phyloP scores from a whole-genome alignment of 2,888 invertebrate species.

The Villa cingulata region DNA sequence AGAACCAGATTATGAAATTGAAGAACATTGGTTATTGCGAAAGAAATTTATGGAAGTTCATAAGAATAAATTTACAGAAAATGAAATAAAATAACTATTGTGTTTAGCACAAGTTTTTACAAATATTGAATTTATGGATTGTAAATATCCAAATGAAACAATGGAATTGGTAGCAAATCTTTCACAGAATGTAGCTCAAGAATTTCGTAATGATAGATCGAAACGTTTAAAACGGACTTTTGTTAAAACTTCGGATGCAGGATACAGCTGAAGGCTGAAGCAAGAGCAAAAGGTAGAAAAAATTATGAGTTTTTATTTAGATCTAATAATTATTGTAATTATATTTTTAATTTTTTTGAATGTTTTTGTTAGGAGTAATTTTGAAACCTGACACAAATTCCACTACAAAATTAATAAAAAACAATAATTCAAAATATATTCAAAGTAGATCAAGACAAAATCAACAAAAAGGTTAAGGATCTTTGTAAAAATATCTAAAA shows the following conservation, averaged over 20 bases:
- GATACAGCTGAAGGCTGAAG: no score
- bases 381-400: neutral
- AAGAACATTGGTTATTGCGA: constrained; percentile 81
- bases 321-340: no score
- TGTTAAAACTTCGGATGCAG: constrained; percentile 61
- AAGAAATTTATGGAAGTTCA: constrained; percentile 66
- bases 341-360: no score
- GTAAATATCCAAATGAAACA: constrained; percentile 66
- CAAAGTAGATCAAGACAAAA: no score
- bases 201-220: constrained; percentile 50
- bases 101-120: constrained; percentile 85
- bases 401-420: neutral
- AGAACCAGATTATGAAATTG: constrained; percentile 71
- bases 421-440: no score
- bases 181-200: constrained; percentile 57
- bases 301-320: constrained; percentile 21
- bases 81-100: constrained; percentile 65
- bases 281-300: constrained; percentile 53
- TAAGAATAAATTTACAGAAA: constrained; percentile 59
- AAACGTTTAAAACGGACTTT: constrained; percentile 58
- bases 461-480: no score
- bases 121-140: constrained; percentile 48
- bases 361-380: neutral
- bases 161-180: constrained; percentile 66
- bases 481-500: no score